Percentiles rank a stretch among this genome's conserved stretches.
phyloP scores from a whole-genome alignment of 2,888 invertebrate species.

The Eugnorisma glareosa region DNA sequence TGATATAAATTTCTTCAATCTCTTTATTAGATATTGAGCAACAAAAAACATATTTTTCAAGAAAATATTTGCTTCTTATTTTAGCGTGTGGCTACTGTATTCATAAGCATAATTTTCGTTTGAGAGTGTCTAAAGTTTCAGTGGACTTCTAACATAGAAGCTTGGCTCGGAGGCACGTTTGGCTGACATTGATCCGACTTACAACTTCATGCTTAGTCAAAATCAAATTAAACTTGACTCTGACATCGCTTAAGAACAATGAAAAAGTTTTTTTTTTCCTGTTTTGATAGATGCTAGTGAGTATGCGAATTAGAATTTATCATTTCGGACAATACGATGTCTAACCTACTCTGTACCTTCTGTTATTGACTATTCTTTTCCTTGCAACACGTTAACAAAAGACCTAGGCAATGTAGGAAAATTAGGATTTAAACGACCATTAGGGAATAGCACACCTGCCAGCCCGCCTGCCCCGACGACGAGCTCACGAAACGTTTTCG shows the following conservation, averaged over 20 bases:
- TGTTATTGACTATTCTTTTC: not conserved
- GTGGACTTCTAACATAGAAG: conserved; percentile 12
- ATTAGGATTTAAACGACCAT: not conserved
- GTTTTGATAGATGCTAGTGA: not conserved
- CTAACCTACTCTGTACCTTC: not conserved
- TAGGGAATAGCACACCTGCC: too few species aligned
- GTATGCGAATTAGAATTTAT: not conserved
- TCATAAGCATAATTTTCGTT: conserved; percentile 17
- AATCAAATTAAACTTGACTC: conserved; percentile 22
- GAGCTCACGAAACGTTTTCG: too few species aligned
- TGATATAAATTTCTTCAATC: not conserved
- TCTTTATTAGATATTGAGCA: not conserved
- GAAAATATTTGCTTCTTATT: not conserved
- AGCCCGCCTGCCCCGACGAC: too few species aligned
- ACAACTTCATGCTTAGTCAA: conserved; percentile 20
- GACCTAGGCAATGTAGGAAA: not conserved
- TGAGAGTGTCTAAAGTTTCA: conserved; percentile 18
- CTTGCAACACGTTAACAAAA: not conserved
- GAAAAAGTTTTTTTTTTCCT: not conserved
- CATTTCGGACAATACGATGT: not conserved
- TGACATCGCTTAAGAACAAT: conserved; percentile 5
- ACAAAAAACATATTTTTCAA: not conserved
- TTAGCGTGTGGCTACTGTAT: not conserved
- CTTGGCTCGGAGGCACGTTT: conserved; percentile 41
- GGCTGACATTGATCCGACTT: conserved; percentile 38